Evolutionary conservation across 2,888 invertebrate species (phyloP), one percentile per base, ranked within the genome.

Genomic region (Drosophila anomalata): DNA sequence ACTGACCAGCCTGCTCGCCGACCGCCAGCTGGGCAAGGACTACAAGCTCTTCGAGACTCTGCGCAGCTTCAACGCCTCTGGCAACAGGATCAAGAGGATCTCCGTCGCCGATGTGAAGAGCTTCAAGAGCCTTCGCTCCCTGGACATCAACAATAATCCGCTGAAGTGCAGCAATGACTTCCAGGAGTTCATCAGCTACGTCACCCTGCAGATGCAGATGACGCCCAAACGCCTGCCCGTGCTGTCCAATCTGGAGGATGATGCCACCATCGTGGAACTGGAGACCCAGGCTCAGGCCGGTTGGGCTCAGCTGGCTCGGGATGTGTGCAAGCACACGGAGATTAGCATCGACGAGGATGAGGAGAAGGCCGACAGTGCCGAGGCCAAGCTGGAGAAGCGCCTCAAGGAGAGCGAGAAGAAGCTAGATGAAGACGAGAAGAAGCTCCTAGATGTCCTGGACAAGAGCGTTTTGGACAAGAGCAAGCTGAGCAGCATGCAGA

Each of bases 141-240:
- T 94, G n/a, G 92, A 93, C 48, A 88, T 93, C 61, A 93, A 94
- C 6, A 92, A 94, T 73, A 95, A 95, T 91, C 94, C 94, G 2
- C 91, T 96, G 39, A 93, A 93, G 46, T 96, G 96, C 90, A 94
- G 94, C 75, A 92, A 93, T 29, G 94, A 95, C 51, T 94, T 96
- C 85, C 94, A 94, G 76, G 92, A 94, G 57, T 93, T 95, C 39
- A 94, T 96, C 88, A 89, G 89, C 47, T 92, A 90, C 66, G 89
- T 89, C 0, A 88, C 90, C n/a, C 75, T 90, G 55, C 88, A 89
- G 48, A 84, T 80, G 9, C 75, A 88, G 31, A 79, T 88, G 52
- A 67, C 87, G 50, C 89, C 90, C 8, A 87, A 86, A 55, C 86
- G 86, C 46, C 68, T 89, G 46, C 85, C 88, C 0, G 66, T 70